Evolutionary conservation across 2,113 vertebrate genomes (phyloP).

Genomic region (Motacilla alba): DNA sequence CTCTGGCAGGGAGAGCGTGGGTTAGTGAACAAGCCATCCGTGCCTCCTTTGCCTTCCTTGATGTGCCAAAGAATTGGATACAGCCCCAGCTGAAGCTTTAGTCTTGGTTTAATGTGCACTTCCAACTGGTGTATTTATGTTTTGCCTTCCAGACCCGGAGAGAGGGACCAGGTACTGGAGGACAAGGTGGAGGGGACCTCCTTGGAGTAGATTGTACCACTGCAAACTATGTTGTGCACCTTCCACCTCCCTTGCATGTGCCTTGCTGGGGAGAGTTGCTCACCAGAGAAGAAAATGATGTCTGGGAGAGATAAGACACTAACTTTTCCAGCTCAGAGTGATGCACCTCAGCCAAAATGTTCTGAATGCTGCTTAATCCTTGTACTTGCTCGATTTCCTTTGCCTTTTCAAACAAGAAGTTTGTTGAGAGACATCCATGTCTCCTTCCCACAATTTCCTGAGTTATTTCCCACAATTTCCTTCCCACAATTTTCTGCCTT

Average conservation of each 20-base stretch:
- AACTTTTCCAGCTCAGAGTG: neutral
- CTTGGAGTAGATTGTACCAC: accelerated
- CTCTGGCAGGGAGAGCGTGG: slow-evolving; percentile 27
- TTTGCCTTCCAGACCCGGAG: neutral
- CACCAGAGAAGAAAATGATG: neutral
- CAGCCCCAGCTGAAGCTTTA: neutral
- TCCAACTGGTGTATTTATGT: neutral
- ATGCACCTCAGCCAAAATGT: neutral
- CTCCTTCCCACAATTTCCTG: neutral
- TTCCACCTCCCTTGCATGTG: neutral
- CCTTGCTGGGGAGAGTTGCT: neutral
- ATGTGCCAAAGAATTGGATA: slow-evolving; percentile 32
- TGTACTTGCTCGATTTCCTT: neutral
- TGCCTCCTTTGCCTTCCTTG: neutral
- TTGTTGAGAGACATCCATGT: neutral
- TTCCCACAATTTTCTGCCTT: neutral
- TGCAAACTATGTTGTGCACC: accelerated
- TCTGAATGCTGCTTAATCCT: neutral
- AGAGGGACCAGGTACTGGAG: neutral
- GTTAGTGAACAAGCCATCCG: slow-evolving; percentile 17
- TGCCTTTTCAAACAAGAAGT: neutral
- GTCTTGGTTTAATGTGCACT: neutral
- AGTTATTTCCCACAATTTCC: neutral
- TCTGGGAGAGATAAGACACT: neutral
- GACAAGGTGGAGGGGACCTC: neutral